A percentile compares a stretch with the other conserved stretches of the same genome.
Evolutionary conservation across 1,140 invertebrate species (phyloP).

Genomic region (Tetramorium parvispinum): DNA sequence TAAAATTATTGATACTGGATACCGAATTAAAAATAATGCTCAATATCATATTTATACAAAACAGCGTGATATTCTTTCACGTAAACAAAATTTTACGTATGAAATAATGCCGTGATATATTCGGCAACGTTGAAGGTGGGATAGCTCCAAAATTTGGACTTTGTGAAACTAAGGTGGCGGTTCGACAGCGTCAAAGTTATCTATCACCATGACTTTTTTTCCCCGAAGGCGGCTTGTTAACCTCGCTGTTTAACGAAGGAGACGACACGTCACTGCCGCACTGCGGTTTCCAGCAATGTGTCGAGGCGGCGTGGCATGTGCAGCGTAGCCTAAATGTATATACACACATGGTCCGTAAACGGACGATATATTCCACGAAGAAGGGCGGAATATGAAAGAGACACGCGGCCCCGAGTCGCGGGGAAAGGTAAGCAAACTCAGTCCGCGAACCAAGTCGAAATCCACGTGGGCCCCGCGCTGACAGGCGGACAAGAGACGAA

Average conservation of each 20-base stretch:
- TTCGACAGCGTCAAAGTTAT: conserved; percentile 19
- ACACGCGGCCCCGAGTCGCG: conserved; percentile 41
- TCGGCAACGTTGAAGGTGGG: background rate
- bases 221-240: conserved; percentile 38
- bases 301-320: conserved; percentile 29
- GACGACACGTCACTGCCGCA: background rate
- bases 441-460: conserved; percentile 62
- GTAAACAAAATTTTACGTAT: too few species aligned
- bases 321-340: conserved; percentile 62
- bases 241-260: conserved; percentile 52
- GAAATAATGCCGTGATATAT: background rate
- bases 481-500: conserved; percentile 50
- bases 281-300: conserved; percentile 12
- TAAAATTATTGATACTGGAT: background rate
- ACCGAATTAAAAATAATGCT: background rate
- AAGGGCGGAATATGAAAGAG: conserved; percentile 71
- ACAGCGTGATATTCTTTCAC: background rate
- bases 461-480: conserved; percentile 53
- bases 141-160: background rate
- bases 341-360: conserved; percentile 71
- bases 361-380: conserved; percentile 72
- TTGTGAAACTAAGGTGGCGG: background rate
- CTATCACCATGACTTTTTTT: conserved; percentile 9
- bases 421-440: conserved; percentile 73
- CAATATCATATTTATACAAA: background rate